Evolutionary conservation across 2,888 invertebrate species (phyloP).

Genomic region (Epirrita christyi): DNA sequence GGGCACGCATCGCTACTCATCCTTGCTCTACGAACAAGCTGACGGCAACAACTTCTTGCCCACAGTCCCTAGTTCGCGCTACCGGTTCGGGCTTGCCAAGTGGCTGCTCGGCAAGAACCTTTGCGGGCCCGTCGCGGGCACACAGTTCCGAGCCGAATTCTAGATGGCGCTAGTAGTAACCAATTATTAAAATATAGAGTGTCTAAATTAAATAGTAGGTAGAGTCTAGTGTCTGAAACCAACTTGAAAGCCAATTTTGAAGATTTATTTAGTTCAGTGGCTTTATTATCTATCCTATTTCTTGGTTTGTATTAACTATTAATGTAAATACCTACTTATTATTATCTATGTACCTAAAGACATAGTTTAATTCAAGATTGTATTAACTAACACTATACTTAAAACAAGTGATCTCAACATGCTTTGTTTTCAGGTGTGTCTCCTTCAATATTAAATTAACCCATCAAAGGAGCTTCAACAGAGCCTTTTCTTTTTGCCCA

Average conservation of each 20-base stretch:
- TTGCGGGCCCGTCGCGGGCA: slow-evolving; percentile 73
- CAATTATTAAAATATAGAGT: not conserved
- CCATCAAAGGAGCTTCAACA: slow-evolving; percentile 23
- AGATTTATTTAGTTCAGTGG: too few species aligned
- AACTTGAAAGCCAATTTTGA: too few species aligned
- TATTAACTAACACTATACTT: too few species aligned
- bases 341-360: not conserved
- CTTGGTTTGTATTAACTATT: too few species aligned
- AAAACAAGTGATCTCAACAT: too few species aligned
- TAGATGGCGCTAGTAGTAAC: slow-evolving; percentile 62
- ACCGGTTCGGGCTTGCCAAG: slow-evolving; percentile 64
- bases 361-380: too few species aligned
- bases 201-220: not conserved
- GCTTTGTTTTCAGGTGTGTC: not conserved
- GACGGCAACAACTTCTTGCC: slow-evolving; percentile 78
- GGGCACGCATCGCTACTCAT: slow-evolving; percentile 75
- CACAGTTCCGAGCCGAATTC: slow-evolving; percentile 66
- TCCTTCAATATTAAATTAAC: slow-evolving; percentile 20
- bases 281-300: too few species aligned
- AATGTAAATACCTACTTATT: too few species aligned
- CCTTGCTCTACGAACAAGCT: slow-evolving; percentile 71
- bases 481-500: slow-evolving; percentile 56
- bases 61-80: slow-evolving; percentile 61
- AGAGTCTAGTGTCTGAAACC: not conserved
- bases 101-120: slow-evolving; percentile 75